phyloP scores from a whole-genome alignment of 2,797 vertebrate genomes.

The Cygnus olor region DNA sequence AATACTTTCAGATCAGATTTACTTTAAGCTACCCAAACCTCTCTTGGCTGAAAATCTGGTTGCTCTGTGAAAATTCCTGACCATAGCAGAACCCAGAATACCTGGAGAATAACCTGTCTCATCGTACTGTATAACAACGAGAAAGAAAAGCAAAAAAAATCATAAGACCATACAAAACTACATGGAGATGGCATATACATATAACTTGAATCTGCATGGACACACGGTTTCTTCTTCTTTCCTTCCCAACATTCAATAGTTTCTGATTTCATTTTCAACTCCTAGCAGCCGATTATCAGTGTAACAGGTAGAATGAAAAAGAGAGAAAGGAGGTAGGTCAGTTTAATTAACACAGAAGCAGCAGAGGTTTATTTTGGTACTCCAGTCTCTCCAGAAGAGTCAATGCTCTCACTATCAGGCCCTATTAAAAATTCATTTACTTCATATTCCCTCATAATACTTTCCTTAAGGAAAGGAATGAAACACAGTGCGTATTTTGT shows the following conservation, averaged over 20 bases:
- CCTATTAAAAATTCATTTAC: slow-evolving; percentile 68
- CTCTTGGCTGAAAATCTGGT: not conserved
- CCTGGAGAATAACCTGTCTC: not conserved
- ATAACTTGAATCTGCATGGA: not conserved
- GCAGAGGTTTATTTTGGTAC: slow-evolving; percentile 29
- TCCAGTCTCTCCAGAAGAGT: not conserved
- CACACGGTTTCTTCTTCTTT: not conserved
- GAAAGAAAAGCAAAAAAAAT: not conserved
- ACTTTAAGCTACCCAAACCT: not conserved
- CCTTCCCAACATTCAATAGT: not conserved
- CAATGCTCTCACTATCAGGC: slow-evolving; percentile 23
- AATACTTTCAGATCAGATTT: slow-evolving; percentile 8
- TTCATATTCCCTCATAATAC: slow-evolving; percentile 44
- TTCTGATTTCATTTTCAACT: slow-evolving; percentile 49
- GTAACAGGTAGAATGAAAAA: slow-evolving; percentile 27
- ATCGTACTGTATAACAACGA: not conserved
- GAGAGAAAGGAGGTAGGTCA: slow-evolving; percentile 16
- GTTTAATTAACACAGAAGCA: slow-evolving; percentile 60
- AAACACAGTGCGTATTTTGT: slow-evolving; percentile 28
- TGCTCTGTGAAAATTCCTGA: slow-evolving; percentile 11
- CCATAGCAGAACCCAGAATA: not conserved
- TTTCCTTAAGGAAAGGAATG: slow-evolving; percentile 39
- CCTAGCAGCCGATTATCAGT: slow-evolving; percentile 50
- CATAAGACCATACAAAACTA: not conserved
- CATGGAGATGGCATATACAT: not conserved